phyloP scores from a whole-genome alignment of 2,797 vertebrate species.

The Protosalanx chinensis region DNA sequence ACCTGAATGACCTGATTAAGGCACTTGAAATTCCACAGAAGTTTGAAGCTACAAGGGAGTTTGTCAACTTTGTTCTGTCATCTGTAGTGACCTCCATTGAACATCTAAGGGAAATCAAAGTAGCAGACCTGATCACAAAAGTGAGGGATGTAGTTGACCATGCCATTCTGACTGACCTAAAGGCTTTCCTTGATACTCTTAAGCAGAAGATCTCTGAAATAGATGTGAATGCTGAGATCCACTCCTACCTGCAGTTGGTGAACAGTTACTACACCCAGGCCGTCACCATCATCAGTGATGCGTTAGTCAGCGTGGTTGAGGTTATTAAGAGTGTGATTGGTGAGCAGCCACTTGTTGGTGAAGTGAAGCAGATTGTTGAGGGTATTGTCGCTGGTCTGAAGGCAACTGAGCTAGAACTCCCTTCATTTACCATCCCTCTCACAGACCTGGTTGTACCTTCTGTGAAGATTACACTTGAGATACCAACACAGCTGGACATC shows the following conservation, averaged over 20 bases:
- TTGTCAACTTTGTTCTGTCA: slow-evolving; percentile 65
- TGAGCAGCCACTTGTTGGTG: slow-evolving; percentile 66
- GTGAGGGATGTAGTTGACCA: slow-evolving; percentile 69
- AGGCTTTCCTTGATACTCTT: slow-evolving; percentile 64
- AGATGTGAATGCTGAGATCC: slow-evolving; percentile 68
- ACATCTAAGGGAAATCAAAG: slow-evolving; percentile 70
- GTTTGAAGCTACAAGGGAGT: slow-evolving; percentile 67
- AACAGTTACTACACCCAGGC: slow-evolving; percentile 54
- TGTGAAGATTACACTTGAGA: slow-evolving; percentile 74
- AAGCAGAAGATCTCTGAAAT: slow-evolving; percentile 71
- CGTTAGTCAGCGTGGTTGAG: slow-evolving; percentile 41
- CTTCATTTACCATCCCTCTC: slow-evolving; percentile 81
- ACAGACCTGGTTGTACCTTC: slow-evolving; percentile 83
- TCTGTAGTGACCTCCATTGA: slow-evolving; percentile 59
- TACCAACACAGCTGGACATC: slow-evolving; percentile 78
- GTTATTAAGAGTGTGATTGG: slow-evolving; percentile 24
- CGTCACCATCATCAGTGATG: slow-evolving; percentile 50
- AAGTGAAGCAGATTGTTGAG: slow-evolving; percentile 65
- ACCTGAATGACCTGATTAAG: slow-evolving; percentile 75
- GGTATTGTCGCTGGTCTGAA: slow-evolving; percentile 70
- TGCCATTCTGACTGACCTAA: slow-evolving; percentile 63
- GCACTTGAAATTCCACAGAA: slow-evolving; percentile 82
- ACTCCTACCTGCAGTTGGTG: slow-evolving; percentile 56
- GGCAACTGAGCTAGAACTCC: slow-evolving; percentile 73
- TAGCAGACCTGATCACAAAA: slow-evolving; percentile 71